A percentile compares a stretch with the other conserved stretches of the same genome.
Conservation (phyloP, 2,113 vertebrate species). For the Oxygymnocypris stewartii region DNA sequence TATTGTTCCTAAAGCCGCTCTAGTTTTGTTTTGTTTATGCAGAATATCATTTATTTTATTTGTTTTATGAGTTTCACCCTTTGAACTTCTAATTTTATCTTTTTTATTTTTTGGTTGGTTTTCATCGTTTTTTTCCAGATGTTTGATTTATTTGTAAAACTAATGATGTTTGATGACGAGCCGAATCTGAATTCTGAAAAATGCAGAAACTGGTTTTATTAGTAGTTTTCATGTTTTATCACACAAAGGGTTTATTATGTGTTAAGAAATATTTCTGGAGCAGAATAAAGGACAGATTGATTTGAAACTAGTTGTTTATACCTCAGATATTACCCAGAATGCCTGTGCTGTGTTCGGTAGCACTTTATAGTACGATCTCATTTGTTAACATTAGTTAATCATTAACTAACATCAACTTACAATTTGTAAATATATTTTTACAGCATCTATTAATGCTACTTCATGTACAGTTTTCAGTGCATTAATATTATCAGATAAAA, state of each 20-base stretch:
- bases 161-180: neutral
- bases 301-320: neutral
- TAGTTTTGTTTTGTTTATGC: neutral
- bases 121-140: neutral
- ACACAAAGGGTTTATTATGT: neutral
- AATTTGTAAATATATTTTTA: neutral
- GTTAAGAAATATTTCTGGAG: neutral
- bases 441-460: too few species aligned
- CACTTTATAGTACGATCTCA: neutral
- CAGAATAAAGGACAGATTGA: neutral
- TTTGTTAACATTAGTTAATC: neutral
- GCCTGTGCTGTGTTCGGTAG: neutral
- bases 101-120: neutral
- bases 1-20: neutral
- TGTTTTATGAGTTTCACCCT: neutral
- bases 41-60: neutral
- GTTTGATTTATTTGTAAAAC: neutral
- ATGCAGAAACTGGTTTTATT: neutral
- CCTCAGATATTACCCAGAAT: constrained; percentile 7
- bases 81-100: neutral
- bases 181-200: neutral
- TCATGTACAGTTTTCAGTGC: too few species aligned
- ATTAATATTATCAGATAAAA: too few species aligned
- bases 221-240: neutral
- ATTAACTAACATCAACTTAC: neutral